Conservation (phyloP, 2,888 invertebrate species). For the Stramonita haemastoma region DNA sequence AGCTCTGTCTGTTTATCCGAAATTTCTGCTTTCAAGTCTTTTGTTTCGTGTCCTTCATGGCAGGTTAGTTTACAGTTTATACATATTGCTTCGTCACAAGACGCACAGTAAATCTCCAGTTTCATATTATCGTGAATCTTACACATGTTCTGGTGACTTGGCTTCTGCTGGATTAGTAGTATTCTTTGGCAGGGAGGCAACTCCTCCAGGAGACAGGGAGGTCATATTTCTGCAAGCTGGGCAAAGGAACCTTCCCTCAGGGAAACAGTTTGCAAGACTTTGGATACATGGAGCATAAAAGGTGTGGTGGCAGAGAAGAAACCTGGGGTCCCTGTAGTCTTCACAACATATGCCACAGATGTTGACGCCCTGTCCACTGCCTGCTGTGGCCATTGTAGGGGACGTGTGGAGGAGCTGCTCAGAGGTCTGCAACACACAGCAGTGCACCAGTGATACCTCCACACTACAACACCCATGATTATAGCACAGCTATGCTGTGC, state of each 20-base stretch:
- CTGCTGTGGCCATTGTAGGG: not conserved
- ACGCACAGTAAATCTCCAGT: not conserved
- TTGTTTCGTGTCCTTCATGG: not conserved
- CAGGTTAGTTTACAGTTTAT: not conserved
- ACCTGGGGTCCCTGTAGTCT: not conserved
- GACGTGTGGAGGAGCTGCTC: not conserved
- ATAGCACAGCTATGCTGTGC: too few species aligned
- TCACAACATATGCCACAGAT: not conserved
- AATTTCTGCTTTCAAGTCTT: not conserved
- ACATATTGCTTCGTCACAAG: not conserved
- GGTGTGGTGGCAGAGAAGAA: conserved; percentile 11
- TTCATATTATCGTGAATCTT: not conserved
- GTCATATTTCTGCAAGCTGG: not conserved
- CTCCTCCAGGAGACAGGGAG: not conserved
- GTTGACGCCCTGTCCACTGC: not conserved
- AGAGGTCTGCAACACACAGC: too few species aligned
- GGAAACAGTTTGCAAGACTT: not conserved
- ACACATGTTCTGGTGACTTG: not conserved
- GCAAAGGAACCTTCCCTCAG: not conserved
- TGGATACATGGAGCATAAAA: not conserved
- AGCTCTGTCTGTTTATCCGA: not conserved
- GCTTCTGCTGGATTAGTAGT: not conserved
- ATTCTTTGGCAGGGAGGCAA: not conserved
- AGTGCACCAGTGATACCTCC: too few species aligned
- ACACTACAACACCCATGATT: too few species aligned